Evolutionary conservation across 2,113 vertebrate species (phyloP).

Genomic region (Anarhynchus alexandrinus): DNA sequence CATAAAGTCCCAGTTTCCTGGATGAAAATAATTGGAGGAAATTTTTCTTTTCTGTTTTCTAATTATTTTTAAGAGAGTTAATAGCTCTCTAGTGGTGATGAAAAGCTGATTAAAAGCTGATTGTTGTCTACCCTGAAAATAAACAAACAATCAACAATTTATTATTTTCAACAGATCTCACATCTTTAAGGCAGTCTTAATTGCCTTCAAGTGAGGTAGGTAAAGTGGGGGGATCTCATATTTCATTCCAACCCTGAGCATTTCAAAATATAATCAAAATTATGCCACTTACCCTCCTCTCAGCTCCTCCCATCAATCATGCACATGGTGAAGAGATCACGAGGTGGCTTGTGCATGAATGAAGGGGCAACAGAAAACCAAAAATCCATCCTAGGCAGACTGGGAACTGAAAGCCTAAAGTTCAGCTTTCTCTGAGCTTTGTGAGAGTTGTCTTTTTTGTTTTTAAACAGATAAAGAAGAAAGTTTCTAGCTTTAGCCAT

Average conservation of each 20-base stretch:
- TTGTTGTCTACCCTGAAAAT: conserved; percentile 40
- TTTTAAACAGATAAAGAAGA: not conserved
- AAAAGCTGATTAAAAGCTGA: conserved; percentile 54
- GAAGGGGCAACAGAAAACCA: not conserved
- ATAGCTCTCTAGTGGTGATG: not conserved
- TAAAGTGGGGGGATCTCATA: not conserved
- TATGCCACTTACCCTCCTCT: not conserved
- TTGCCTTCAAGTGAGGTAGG: not conserved
- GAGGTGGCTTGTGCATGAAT: not conserved
- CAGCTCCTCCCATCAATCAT: not conserved
- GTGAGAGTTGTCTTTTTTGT: not conserved
- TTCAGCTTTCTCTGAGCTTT: not conserved
- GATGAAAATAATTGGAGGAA: not conserved
- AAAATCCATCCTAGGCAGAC: not conserved
- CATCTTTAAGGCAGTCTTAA: conserved; percentile 2
- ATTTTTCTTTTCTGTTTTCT: conserved; percentile 27
- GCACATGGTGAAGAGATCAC: not conserved
- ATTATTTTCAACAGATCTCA: conserved; percentile 17
- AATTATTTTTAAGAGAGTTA: conserved; percentile 50
- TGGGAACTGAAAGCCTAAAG: not conserved
- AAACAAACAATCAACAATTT: conserved; percentile 8
- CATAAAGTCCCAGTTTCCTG: not conserved
- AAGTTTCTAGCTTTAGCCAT: not conserved
- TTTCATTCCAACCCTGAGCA: conserved; percentile 3
- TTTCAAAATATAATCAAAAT: conserved; percentile 23